These are phyloP conservation scores for Mohoua ochrocephala DNA, from an alignment of 2,113 vertebrate species.

Conservation along the genomic window DNA sequence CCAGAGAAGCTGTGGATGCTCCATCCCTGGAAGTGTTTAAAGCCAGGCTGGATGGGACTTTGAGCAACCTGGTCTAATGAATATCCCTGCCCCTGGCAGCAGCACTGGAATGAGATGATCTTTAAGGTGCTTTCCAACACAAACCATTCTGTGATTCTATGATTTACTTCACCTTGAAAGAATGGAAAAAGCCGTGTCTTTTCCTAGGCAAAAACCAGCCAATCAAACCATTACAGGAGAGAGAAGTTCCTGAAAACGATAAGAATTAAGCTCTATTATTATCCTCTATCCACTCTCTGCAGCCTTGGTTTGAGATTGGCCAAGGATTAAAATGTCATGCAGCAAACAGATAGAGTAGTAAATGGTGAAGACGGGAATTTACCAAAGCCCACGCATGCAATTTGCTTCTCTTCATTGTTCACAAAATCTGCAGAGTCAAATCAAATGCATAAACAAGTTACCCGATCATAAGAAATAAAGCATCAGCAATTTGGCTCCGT, in stretches of 20 bases:
- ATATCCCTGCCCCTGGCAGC: not conserved
- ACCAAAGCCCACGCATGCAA: not conserved
- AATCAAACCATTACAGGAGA: not conserved
- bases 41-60: not conserved
- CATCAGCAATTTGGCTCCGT: not conserved
- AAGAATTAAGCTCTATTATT: not conserved
- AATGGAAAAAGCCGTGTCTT: not conserved
- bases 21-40: not conserved
- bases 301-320: not conserved
- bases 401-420: slow-evolving; percentile 47
- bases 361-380: not conserved
- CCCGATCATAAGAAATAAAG: not conserved
- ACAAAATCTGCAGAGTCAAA: slow-evolving; percentile 23
- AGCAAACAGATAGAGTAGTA: not conserved
- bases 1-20: not conserved
- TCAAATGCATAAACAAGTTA: slow-evolving; percentile 4
- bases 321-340: not conserved
- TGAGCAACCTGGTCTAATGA: not conserved
- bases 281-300: not conserved
- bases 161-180: not conserved
- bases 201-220: not conserved
- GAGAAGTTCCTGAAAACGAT: not conserved
- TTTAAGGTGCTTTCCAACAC: not conserved
- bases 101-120: not conserved
- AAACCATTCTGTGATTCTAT: not conserved